phyloP scores from a whole-genome alignment of 2,888 invertebrate genomes.

The Trissolcus japonicus region DNA sequence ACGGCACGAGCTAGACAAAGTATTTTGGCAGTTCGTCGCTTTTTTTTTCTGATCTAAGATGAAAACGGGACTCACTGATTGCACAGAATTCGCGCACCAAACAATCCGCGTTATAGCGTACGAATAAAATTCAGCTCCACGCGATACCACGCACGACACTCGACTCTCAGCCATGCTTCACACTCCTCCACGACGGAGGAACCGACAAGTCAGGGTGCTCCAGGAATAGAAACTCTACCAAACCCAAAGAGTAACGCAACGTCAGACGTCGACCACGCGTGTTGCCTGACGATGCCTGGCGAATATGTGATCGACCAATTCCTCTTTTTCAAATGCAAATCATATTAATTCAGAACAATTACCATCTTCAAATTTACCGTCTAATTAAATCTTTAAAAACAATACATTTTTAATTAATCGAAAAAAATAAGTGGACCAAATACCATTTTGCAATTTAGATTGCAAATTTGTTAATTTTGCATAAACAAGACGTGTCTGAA shows the following conservation, averaged over 20 bases:
- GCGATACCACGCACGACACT: slow-evolving; percentile 67
- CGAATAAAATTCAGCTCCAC: slow-evolving; percentile 59
- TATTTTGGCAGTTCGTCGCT: no score
- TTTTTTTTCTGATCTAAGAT: no score
- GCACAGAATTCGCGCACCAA: slow-evolving; percentile 50
- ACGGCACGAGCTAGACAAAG: no score
- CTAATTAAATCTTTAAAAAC: neutral
- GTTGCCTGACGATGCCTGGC: slow-evolving; percentile 29
- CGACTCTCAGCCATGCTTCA: slow-evolving; percentile 62
- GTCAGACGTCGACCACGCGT: slow-evolving; percentile 58
- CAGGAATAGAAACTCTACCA: slow-evolving; percentile 74
- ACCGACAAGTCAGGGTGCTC: slow-evolving; percentile 72
- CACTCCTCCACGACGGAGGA: slow-evolving; percentile 68
- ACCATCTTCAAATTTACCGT: neutral
- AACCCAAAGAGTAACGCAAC: slow-evolving; percentile 64
- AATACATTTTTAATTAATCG: neutral
- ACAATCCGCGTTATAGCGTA: slow-evolving; percentile 60
- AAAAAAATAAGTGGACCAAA: no score
- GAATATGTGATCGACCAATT: slow-evolving; percentile 40
- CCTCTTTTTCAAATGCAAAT: neutral
- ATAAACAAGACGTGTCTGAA: no score
- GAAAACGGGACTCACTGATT: neutral
- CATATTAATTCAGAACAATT: neutral
- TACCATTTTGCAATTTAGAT: no score
- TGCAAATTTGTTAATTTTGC: no score